A percentile compares a stretch with the other conserved stretches of the same genome.
phyloP scores from a whole-genome alignment of 2,888 invertebrate genomes.

The Choreutis nemorana region DNA sequence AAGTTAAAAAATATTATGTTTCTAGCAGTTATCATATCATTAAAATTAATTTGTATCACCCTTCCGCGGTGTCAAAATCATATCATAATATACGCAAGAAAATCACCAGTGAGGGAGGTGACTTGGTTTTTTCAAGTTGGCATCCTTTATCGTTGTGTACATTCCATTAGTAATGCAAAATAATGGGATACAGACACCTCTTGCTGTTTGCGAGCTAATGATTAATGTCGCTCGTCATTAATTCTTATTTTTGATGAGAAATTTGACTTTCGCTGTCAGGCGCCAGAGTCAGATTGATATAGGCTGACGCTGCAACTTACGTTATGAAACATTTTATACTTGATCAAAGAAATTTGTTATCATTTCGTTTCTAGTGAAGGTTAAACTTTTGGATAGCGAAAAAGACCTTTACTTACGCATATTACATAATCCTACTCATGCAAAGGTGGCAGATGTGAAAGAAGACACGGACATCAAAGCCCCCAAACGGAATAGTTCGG shows the following conservation, averaged over 20 bases:
- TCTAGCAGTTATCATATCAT: no score
- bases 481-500: slow-evolving; percentile 43
- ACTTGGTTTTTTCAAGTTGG: slow-evolving; percentile 43
- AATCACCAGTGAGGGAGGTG: slow-evolving; percentile 41
- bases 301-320: slow-evolving; percentile 61
- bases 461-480: slow-evolving; percentile 34
- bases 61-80: no score
- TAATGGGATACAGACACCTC: slow-evolving; percentile 66
- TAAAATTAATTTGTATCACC: no score
- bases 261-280: slow-evolving; percentile 64
- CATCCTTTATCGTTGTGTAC: slow-evolving; percentile 56
- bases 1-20: no score
- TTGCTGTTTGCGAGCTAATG: slow-evolving; percentile 62
- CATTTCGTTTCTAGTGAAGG: neutral
- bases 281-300: slow-evolving; percentile 63
- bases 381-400: slow-evolving; percentile 12
- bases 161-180: slow-evolving; percentile 68
- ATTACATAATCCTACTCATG: slow-evolving; percentile 8
- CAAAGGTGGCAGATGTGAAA: slow-evolving; percentile 7
- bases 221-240: slow-evolving; percentile 64
- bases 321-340: slow-evolving; percentile 18
- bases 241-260: slow-evolving; percentile 68
- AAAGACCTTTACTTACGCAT: slow-evolving; percentile 14
- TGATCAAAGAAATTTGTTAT: no score
- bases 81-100: no score